Percentiles rank a stretch among this genome's conserved stretches.
These are phyloP conservation scores for Carapus acus DNA, from an alignment of 2,797 vertebrate genomes.

Conservation along the genomic window DNA sequence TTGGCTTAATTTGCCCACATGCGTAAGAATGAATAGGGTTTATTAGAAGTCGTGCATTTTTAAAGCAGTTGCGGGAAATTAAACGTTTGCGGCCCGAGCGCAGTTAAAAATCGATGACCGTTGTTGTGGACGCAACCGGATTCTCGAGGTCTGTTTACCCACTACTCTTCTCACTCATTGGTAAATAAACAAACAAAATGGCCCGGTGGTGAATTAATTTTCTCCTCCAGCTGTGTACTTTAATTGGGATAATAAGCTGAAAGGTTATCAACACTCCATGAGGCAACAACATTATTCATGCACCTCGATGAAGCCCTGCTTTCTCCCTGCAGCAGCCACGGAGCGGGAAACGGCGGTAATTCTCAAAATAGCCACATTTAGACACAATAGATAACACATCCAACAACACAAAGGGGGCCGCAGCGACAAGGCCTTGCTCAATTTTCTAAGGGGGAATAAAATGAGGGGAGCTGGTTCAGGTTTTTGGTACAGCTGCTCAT, in stretches of 20 bases:
- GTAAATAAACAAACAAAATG: conserved; percentile 72
- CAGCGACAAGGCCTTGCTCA: too few species aligned
- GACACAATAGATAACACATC: too few species aligned
- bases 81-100: conserved; percentile 10
- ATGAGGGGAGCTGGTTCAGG: too few species aligned
- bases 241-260: conserved; percentile 76
- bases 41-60: conserved; percentile 16
- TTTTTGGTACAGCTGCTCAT: too few species aligned
- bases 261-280: conserved; percentile 70
- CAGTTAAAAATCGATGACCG: conserved; percentile 27
- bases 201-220: conserved; percentile 64
- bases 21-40: background rate
- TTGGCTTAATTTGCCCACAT: conserved; percentile 8
- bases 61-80: conserved; percentile 12
- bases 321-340: conserved; percentile 12
- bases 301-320: conserved; percentile 42
- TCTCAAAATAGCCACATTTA: background rate
- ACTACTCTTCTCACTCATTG: conserved; percentile 45
- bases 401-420: too few species aligned
- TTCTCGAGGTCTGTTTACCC: conserved; percentile 56
- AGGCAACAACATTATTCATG: conserved; percentile 57
- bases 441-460: too few species aligned
- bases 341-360: background rate
- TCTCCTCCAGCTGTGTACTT: conserved; percentile 71
- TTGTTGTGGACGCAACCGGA: conserved; percentile 9